phyloP scores from a whole-genome alignment of 2,888 invertebrate species.

The Apamea epomidion region DNA sequence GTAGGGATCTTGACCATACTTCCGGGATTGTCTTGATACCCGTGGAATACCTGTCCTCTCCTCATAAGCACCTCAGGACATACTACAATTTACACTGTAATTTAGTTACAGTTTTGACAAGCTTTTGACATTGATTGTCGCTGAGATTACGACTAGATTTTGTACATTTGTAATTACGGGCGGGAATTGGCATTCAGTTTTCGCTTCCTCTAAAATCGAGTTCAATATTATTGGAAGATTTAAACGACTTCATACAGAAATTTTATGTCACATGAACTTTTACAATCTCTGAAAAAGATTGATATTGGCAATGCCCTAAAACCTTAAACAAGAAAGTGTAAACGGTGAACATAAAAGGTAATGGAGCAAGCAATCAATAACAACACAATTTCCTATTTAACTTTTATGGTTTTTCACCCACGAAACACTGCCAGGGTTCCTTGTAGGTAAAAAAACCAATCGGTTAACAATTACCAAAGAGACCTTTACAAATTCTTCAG shows the following conservation, averaged over 20 bases:
- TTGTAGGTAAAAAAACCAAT: not conserved
- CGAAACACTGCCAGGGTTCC: not conserved
- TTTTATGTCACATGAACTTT: not conserved
- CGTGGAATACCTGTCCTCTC: too few species aligned
- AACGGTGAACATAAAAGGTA: conserved; percentile 40
- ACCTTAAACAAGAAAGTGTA: conserved; percentile 39
- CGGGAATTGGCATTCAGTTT: not conserved
- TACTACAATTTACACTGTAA: too few species aligned
- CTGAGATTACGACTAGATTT: not conserved
- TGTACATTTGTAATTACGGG: not conserved
- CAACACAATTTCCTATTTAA: conserved; percentile 44
- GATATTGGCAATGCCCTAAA: conserved; percentile 21
- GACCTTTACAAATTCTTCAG: not conserved
- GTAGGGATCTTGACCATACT: too few species aligned
- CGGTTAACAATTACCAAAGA: not conserved
- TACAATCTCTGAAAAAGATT: conserved; percentile 35
- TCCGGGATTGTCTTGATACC: too few species aligned
- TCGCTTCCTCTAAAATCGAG: not conserved
- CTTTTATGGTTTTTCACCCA: conserved; percentile 30
- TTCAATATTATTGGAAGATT: not conserved
- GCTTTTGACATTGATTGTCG: not conserved
- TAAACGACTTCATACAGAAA: not conserved
- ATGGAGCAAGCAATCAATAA: conserved; percentile 42
- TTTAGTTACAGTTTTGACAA: not conserved
- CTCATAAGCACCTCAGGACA: too few species aligned